Percentiles rank a stretch among this genome's conserved stretches.
phyloP scores from a whole-genome alignment of 2,888 invertebrate species.

The Leptopilina myrica region DNA sequence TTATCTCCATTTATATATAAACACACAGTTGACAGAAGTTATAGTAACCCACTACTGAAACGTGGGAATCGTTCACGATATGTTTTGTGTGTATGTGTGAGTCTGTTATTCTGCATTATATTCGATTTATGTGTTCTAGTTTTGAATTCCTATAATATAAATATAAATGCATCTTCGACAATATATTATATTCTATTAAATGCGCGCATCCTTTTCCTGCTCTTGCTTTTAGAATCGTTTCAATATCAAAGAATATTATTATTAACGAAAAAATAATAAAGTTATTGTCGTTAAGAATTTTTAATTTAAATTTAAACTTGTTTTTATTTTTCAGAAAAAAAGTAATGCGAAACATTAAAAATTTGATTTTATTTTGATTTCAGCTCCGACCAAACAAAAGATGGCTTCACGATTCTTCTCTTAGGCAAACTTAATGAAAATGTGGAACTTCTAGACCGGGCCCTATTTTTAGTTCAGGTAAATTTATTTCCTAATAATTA shows the following conservation, averaged over 20 bases:
- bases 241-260: too few relatives aligned
- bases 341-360: too few relatives aligned
- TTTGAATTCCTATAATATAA: background rate
- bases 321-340: too few relatives aligned
- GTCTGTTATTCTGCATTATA: background rate
- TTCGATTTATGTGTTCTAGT: conserved; percentile 30
- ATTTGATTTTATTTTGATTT: conserved; percentile 54
- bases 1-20: conserved; percentile 56
- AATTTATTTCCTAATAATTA: conserved; percentile 40
- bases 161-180: too few relatives aligned
- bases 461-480: conserved; percentile 76
- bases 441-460: conserved; percentile 78
- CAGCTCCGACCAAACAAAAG: conserved; percentile 76
- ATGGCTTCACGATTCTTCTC: conserved; percentile 78
- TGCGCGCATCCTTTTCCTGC: too few relatives aligned
- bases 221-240: too few relatives aligned
- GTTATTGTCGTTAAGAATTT: too few relatives aligned
- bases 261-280: too few relatives aligned
- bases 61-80: conserved; percentile 58
- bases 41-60: conserved; percentile 57
- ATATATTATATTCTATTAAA: too few relatives aligned
- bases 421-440: conserved; percentile 77
- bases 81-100: conserved; percentile 25
- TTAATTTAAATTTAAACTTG: too few relatives aligned
- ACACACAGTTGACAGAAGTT: conserved; percentile 54